Conservation (phyloP, 2,888 invertebrate genomes). For the Nomada flava region DNA sequence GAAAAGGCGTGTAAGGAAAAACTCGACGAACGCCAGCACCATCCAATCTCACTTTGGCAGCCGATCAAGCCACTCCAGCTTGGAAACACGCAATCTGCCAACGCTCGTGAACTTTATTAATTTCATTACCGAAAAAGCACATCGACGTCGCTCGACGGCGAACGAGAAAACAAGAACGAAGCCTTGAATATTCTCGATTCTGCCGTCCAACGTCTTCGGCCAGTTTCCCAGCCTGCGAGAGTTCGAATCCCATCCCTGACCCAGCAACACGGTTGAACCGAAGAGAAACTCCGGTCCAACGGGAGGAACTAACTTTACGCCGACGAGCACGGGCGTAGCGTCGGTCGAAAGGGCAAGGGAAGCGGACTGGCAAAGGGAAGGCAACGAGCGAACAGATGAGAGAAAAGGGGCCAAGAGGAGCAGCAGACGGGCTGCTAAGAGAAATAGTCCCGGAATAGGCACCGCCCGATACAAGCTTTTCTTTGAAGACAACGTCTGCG, state of each 20-base stretch:
- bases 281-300: slow-evolving; percentile 41
- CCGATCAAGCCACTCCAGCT: slow-evolving; percentile 47
- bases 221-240: not conserved
- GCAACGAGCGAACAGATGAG: slow-evolving; percentile 17
- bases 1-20: not conserved
- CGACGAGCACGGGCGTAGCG: slow-evolving; percentile 33
- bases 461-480: slow-evolving; percentile 29
- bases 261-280: slow-evolving; percentile 37
- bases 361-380: slow-evolving; percentile 3
- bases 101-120: slow-evolving; percentile 59
- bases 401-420: slow-evolving; percentile 1
- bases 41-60: slow-evolving; percentile 62
- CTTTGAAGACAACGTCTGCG: slow-evolving; percentile 20
- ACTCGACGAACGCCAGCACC: slow-evolving; percentile 11
- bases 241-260: slow-evolving; percentile 3
- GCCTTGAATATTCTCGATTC: not conserved
- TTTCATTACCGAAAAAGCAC: slow-evolving; percentile 63
- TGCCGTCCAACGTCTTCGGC: not conserved
- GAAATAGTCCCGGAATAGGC: slow-evolving; percentile 16
- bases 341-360: slow-evolving; percentile 31
- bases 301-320: slow-evolving; percentile 54
- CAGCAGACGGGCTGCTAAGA: not conserved
- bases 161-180: not conserved
- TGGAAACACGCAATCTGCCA: slow-evolving; percentile 40
- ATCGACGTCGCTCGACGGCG: slow-evolving; percentile 46